Conservation (phyloP, 1,140 invertebrate genomes). For the Marisa cornuarietis region DNA sequence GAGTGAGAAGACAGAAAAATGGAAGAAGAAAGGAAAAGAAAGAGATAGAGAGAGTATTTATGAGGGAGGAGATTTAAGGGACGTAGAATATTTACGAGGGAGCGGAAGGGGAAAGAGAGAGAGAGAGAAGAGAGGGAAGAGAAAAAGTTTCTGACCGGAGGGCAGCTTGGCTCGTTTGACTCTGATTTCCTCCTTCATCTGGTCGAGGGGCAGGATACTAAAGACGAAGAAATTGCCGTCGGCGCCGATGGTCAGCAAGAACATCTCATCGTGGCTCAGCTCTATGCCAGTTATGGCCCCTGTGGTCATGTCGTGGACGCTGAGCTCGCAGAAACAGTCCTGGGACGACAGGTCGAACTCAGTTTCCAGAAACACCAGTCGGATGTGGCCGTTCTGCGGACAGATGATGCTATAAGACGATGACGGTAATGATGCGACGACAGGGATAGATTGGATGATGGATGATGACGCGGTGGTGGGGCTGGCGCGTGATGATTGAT, state of each 20-base stretch:
- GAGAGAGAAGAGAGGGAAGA: not conserved
- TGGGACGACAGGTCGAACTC: slow-evolving; percentile 18
- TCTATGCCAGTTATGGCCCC: slow-evolving; percentile 18
- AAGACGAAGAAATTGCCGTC: slow-evolving; percentile 34
- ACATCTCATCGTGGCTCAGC: slow-evolving; percentile 16
- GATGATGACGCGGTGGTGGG: not conserved
- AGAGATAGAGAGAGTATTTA: not conserved
- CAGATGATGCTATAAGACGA: not conserved
- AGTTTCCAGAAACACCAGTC: slow-evolving; percentile 12
- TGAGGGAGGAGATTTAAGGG: not conserved
- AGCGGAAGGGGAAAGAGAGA: not conserved
- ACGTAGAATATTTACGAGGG: not conserved
- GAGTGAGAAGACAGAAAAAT: not conserved
- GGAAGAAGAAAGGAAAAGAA: not conserved
- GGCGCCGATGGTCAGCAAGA: slow-evolving; percentile 21
- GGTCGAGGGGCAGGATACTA: not conserved
- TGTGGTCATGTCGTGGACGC: slow-evolving; percentile 19
- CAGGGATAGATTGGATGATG: not conserved
- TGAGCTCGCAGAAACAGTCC: slow-evolving; percentile 12
- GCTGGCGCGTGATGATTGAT: not conserved
- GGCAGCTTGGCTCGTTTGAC: not conserved
- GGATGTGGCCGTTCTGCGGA: slow-evolving; percentile 18
- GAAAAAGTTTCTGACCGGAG: not conserved
- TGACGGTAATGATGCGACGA: not conserved
- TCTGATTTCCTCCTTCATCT: not conserved